phyloP scores from a whole-genome alignment of 2,888 invertebrate species.

The Drosophila emarginata region DNA sequence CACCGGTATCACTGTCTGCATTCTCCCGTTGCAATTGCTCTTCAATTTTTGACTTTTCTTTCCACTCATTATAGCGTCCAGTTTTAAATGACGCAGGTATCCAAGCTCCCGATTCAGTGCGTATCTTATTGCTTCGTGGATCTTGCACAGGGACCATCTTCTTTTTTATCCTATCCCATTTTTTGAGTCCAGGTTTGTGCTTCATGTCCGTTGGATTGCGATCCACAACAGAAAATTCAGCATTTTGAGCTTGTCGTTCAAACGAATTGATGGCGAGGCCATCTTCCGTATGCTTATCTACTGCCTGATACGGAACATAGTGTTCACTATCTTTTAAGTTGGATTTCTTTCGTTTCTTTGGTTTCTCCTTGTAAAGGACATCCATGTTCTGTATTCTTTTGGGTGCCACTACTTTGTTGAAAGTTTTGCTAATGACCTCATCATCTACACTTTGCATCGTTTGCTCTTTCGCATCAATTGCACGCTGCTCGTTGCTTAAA shows the following conservation, averaged over 20 bases:
- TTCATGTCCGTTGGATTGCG: slow-evolving; percentile 87
- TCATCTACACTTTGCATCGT: slow-evolving; percentile 82
- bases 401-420: slow-evolving; percentile 84
- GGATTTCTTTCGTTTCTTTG: slow-evolving; percentile 82
- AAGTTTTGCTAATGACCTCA: slow-evolving; percentile 84
- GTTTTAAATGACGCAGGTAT: slow-evolving; percentile 97
- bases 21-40: slow-evolving; percentile 80
- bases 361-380: slow-evolving; percentile 84
- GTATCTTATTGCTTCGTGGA: slow-evolving; percentile 89
- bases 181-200: slow-evolving; percentile 86
- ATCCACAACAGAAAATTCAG: slow-evolving; percentile 91
- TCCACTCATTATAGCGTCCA: slow-evolving; percentile 94
- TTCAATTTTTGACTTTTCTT: slow-evolving; percentile 86
- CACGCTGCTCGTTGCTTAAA: slow-evolving; percentile 59
- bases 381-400: slow-evolving; percentile 84
- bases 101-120: slow-evolving; percentile 97
- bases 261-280: slow-evolving; percentile 89
- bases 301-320: slow-evolving; percentile 93
- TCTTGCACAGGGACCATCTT: slow-evolving; percentile 90
- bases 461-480: slow-evolving; percentile 7
- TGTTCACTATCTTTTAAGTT: slow-evolving; percentile 88
- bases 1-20: slow-evolving; percentile 73
- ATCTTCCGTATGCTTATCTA: slow-evolving; percentile 91
- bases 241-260: slow-evolving; percentile 89
- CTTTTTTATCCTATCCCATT: slow-evolving; percentile 98